A percentile compares a stretch with the other conserved stretches of the same genome.
Conservation (phyloP, 2,797 vertebrate species). For the Liparis tanakae region DNA sequence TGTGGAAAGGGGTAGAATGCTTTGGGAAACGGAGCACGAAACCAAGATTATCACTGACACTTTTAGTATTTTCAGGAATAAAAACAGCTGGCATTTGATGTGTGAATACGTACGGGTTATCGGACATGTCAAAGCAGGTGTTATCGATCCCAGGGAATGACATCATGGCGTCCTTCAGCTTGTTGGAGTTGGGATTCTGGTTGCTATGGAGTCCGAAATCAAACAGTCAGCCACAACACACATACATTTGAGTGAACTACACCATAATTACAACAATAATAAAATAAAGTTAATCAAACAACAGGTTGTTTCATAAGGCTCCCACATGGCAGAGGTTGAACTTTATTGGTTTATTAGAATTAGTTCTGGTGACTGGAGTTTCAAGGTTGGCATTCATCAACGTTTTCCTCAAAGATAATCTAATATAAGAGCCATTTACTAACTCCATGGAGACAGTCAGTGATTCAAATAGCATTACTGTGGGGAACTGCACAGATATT, state of each 20-base stretch:
- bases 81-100: slow-evolving; percentile 22
- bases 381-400: slow-evolving; percentile 13
- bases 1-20: slow-evolving; percentile 2
- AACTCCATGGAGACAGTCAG: neutral
- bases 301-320: neutral
- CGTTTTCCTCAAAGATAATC: slow-evolving; percentile 8
- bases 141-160: slow-evolving; percentile 92
- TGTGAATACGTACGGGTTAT: slow-evolving; percentile 77
- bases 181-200: slow-evolving; percentile 82
- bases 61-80: neutral
- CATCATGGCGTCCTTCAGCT: slow-evolving; percentile 86
- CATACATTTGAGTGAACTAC: neutral
- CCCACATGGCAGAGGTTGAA: neutral
- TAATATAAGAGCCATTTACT: slow-evolving; percentile 26
- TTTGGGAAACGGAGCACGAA: neutral
- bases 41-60: neutral
- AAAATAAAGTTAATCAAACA: neutral
- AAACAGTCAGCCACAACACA: neutral
- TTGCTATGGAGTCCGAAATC: slow-evolving; percentile 79
- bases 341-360: slow-evolving; percentile 15
- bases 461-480: neutral
- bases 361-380: neutral
- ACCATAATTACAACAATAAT: neutral
- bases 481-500: slow-evolving; percentile 18
- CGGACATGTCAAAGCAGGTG: slow-evolving; percentile 80